Conservation (phyloP, 2,888 invertebrate species). For the Clepsis dumicolana region DNA sequence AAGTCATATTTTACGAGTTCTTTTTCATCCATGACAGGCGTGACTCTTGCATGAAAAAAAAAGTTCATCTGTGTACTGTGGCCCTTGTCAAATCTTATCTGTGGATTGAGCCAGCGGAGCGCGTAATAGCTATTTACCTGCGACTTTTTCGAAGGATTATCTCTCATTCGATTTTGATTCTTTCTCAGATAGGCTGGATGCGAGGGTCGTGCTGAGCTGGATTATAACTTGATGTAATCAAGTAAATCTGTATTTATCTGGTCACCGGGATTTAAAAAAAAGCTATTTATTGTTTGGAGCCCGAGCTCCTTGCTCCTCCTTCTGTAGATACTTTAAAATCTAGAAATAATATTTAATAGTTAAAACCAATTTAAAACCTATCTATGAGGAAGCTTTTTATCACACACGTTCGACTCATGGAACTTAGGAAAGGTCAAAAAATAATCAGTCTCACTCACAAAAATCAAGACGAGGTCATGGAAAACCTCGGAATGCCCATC, state of each 20-base stretch:
- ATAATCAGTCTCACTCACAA: no score
- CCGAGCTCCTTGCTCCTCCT: background rate
- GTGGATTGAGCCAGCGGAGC: constrained; percentile 71
- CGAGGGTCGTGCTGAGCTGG: constrained; percentile 54
- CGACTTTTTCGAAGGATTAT: constrained; percentile 70
- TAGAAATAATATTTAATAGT: no score
- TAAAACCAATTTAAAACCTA: no score
- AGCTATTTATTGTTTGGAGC: background rate
- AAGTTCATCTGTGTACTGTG: constrained; percentile 35
- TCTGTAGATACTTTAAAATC: no score
- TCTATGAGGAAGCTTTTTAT: no score
- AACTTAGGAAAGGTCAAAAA: no score
- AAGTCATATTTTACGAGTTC: no score
- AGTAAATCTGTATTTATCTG: background rate
- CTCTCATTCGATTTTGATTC: constrained; percentile 71
- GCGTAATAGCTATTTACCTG: constrained; percentile 85
- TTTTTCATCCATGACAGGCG: no score
- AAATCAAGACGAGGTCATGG: no score
- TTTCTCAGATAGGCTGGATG: constrained; percentile 66
- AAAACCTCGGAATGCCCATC: no score
- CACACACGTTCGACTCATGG: no score
- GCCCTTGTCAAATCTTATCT: constrained; percentile 78
- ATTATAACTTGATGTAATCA: constrained; percentile 31
- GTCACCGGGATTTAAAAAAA: background rate
- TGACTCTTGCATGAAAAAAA: no score